Base-by-base conservation (phyloP, 2,888 invertebrate genomes). In the Pristionchus exspectatus region DNA sequence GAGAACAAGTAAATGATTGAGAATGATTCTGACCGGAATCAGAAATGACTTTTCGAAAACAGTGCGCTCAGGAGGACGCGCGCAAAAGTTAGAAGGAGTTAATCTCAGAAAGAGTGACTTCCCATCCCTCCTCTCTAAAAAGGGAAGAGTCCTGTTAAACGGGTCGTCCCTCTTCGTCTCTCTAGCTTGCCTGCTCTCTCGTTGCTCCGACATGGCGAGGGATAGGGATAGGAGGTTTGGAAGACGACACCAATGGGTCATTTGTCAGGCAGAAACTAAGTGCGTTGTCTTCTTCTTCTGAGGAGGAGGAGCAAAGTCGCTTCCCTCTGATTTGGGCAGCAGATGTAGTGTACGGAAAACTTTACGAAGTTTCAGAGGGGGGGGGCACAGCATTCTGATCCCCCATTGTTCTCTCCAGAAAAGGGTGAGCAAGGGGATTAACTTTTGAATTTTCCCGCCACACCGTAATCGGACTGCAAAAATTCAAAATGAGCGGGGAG, bases 191-290 rank as follows among this genome's bases (percentile, higher is more conserved):
- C 1, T 66, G 33, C 33, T 69, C 0, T 69, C 27, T 69, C 27
- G 7, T 10, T 27, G 27, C 14, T 69, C 27, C n/a, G 69, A 30
- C 16, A 30, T 27, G 30, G 30, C 30, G 69, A 69, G 69, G 27
- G 27, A 27, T 27, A 14, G 9, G 9, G 69, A 0, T 1, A 69
- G 27, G 27, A 27, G 54, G 50, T 2, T 38, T 38, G 69, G 69
- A 33, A 50, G 18, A n/a, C 54, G 21, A 33, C 54, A 84, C 56
- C 54, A 84, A 59, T 56, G 84, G 84, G 84, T 84, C 84, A 84
- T 84, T 84, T 84, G 84, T 84, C 84, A 84, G 44, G 44, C 84
- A 84, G 54, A n/a, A 84, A 84, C 84, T 84, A 84, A 84, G 84
- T 84, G 59, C 84, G 84, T 84, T 84, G 84, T 84, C 56, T 54